Conservation (phyloP, 2,888 invertebrate species). For the Gandaritis pyraliata region DNA sequence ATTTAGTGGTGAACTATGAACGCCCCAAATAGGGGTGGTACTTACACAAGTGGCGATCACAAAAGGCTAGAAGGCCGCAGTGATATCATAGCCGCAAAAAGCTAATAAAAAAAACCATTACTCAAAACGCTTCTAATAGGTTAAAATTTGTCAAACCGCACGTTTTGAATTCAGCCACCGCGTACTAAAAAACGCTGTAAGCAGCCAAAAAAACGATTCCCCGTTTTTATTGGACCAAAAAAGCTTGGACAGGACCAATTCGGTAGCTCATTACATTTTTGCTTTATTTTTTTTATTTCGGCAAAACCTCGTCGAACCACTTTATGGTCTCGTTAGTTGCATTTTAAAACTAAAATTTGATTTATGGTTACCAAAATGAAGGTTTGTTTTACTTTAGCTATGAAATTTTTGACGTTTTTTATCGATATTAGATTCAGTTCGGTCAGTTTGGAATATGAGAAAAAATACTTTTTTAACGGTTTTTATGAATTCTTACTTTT, state of each 20-base stretch:
- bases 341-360: slow-evolving; percentile 61
- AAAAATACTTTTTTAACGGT: too few relatives aligned
- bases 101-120: too few relatives aligned
- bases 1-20: too few relatives aligned
- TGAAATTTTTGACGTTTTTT: slow-evolving; percentile 7
- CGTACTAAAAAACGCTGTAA: slow-evolving; percentile 21
- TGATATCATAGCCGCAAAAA: too few relatives aligned
- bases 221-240: slow-evolving; percentile 61
- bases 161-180: slow-evolving; percentile 1
- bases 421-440: background rate
- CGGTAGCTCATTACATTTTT: slow-evolving; percentile 70
- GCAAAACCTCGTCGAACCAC: slow-evolving; percentile 57
- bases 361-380: slow-evolving; percentile 59
- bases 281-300: slow-evolving; percentile 70
- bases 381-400: slow-evolving; percentile 18
- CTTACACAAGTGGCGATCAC: too few relatives aligned
- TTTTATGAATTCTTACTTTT: background rate
- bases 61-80: too few relatives aligned
- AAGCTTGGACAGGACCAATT: slow-evolving; percentile 59
- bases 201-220: slow-evolving; percentile 49
- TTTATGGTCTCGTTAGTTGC: slow-evolving; percentile 65
- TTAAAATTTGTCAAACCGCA: slow-evolving; percentile 4
- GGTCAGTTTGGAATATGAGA: too few relatives aligned
- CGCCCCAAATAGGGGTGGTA: too few relatives aligned
- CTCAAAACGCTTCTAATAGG: background rate